A percentile compares a stretch with the other conserved stretches of the same genome.
phyloP scores from a whole-genome alignment of 2,797 vertebrate genomes.

The Coregonus sp. region DNA sequence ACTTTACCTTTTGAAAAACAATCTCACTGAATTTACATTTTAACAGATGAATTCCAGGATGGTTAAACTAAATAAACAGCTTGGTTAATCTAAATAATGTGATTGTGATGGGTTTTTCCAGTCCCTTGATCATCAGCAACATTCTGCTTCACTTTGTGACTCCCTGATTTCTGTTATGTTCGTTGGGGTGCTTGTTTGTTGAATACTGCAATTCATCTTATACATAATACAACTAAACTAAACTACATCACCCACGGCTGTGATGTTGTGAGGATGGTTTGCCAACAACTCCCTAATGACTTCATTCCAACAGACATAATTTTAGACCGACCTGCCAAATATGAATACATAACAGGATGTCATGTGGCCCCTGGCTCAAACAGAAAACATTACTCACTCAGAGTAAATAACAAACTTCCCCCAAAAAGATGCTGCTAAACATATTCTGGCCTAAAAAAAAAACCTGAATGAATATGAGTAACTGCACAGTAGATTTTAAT shows the following conservation, averaged over 20 bases:
- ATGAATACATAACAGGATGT: not conserved
- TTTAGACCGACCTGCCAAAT: not conserved
- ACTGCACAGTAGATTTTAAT: not conserved
- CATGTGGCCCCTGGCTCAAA: not conserved
- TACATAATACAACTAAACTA: not conserved
- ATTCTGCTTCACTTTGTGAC: too few relatives aligned
- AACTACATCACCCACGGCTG: not conserved
- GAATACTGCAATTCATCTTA: not conserved
- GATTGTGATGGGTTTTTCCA: not conserved
- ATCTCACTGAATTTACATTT: not conserved
- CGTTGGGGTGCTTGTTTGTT: not conserved
- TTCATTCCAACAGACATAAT: not conserved
- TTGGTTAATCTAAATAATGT: constrained; percentile 8
- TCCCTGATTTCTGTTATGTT: not conserved
- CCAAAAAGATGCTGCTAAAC: not conserved
- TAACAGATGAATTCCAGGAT: not conserved
- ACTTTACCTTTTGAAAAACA: not conserved
- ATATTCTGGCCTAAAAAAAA: not conserved
- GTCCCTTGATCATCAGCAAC: too few relatives aligned
- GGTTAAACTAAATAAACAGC: constrained; percentile 6
- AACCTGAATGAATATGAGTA: not conserved
- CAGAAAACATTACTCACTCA: not conserved
- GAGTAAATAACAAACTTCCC: not conserved
- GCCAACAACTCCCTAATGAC: not conserved
- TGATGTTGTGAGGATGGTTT: not conserved